phyloP scores from a whole-genome alignment of 2,797 vertebrate species.

The Sebastes trivittatus region DNA sequence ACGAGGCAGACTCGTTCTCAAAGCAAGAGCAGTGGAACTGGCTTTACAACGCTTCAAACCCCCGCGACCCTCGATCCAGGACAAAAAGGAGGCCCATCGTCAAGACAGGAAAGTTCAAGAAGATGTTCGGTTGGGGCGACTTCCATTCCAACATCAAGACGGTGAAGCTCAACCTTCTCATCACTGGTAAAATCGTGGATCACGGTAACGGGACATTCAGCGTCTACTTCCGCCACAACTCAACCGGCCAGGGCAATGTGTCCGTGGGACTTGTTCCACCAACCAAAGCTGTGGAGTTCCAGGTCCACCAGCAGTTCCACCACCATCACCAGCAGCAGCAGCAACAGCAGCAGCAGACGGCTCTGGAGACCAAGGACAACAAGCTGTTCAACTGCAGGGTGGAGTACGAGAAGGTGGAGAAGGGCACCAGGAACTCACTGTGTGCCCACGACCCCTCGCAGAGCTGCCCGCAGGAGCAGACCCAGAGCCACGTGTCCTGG shows the following conservation, averaged over 20 bases:
- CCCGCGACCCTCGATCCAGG: slow-evolving; percentile 87
- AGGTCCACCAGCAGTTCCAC: slow-evolving; percentile 87
- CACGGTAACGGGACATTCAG: slow-evolving; percentile 98
- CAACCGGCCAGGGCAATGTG: slow-evolving; percentile 95
- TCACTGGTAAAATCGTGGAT: slow-evolving; percentile 98
- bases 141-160: slow-evolving; percentile 99
- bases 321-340: slow-evolving; percentile 87
- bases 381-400: slow-evolving; percentile 99
- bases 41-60: slow-evolving; percentile 88
- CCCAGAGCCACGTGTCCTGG: slow-evolving; percentile 98
- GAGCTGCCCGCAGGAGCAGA: slow-evolving; percentile 98
- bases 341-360: slow-evolving; percentile 90
- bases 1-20: slow-evolving; percentile 88
- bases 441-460: slow-evolving; percentile 97
- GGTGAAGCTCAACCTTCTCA: slow-evolving; percentile 94
- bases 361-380: slow-evolving; percentile 95
- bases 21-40: slow-evolving; percentile 93
- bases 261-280: slow-evolving; percentile 95
- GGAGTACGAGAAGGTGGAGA: slow-evolving; percentile 97
- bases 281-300: slow-evolving; percentile 97
- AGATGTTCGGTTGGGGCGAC: slow-evolving; percentile 99
- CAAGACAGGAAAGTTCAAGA: slow-evolving; percentile 98
- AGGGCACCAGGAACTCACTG: slow-evolving; percentile 94
- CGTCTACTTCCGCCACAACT: slow-evolving; percentile 98
- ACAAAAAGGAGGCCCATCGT: slow-evolving; percentile 91